A percentile compares a stretch with the other conserved stretches of the same genome.
phyloP scores from a whole-genome alignment of 1,140 invertebrate species.

The Drosophila arizonae region DNA sequence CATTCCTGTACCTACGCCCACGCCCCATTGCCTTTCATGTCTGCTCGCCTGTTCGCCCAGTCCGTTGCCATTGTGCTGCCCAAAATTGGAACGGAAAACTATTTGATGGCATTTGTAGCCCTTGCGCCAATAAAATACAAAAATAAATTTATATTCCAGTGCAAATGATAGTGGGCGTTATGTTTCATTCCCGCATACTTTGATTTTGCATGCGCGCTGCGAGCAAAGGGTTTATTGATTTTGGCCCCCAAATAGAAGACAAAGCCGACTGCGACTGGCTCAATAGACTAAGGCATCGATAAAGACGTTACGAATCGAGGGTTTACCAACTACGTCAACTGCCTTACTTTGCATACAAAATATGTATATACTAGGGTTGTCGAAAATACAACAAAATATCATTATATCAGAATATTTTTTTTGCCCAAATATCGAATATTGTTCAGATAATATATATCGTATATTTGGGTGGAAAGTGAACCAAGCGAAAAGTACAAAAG shows the following conservation, averaged over 20 bases:
- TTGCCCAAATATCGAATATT: no score
- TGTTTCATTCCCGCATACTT: background rate
- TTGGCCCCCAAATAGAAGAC: background rate
- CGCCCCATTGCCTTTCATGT: slow-evolving; percentile 20
- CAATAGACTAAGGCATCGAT: no score
- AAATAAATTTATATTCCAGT: background rate
- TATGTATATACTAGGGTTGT: no score
- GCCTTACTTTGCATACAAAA: no score
- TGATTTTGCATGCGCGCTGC: background rate
- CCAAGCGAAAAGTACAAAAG: no score
- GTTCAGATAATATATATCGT: no score
- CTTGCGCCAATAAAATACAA: slow-evolving; percentile 17
- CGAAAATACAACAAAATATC: no score
- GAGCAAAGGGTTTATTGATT: background rate
- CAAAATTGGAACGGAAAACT: slow-evolving; percentile 66
- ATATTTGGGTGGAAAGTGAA: no score
- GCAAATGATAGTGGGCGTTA: background rate
- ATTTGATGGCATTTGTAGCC: slow-evolving; percentile 52
- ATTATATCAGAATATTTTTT: no score
- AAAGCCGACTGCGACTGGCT: background rate
- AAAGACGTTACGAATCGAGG: no score
- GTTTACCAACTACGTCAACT: no score
- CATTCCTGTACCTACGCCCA: background rate
- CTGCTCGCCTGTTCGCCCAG: background rate
- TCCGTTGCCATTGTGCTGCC: slow-evolving; percentile 42